Percentiles rank a stretch among this genome's conserved stretches.
These are phyloP conservation scores for Amphimallon solstitiale DNA, from an alignment of 2,888 invertebrate genomes.

Conservation along the genomic window DNA sequence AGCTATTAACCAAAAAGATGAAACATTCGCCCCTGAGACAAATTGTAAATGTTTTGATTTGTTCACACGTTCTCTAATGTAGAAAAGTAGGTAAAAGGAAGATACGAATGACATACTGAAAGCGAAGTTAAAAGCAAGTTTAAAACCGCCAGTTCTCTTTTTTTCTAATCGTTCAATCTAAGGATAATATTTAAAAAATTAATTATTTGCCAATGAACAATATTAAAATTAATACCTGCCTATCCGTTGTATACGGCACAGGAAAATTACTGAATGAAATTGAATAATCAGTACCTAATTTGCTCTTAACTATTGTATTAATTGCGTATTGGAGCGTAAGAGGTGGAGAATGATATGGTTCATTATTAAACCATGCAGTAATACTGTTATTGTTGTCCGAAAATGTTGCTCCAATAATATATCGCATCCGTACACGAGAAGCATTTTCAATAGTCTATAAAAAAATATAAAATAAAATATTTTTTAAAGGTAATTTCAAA, in stretches of 20 bases:
- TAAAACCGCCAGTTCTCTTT: conserved; percentile 65
- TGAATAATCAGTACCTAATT: conserved; percentile 47
- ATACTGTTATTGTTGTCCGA: conserved; percentile 59
- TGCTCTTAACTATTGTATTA: conserved; percentile 66
- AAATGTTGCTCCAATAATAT: conserved; percentile 69
- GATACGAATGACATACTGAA: conserved; percentile 79
- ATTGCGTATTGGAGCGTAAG: conserved; percentile 72
- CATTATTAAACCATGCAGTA: conserved; percentile 79
- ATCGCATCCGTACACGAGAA: conserved; percentile 50
- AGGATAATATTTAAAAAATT: conserved; percentile 50
- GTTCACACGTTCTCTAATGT: conserved; percentile 72
- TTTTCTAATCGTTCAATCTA: conserved; percentile 55
- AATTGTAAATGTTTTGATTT: conserved; percentile 78
- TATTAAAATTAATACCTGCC: conserved; percentile 62
- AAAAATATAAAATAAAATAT: background rate
- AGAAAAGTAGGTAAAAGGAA: conserved; percentile 71
- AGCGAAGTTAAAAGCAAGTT: conserved; percentile 74
- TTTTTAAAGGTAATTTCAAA: background rate
- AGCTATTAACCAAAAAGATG: conserved; percentile 76
- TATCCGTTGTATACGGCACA: conserved; percentile 70
- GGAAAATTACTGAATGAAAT: conserved; percentile 73
- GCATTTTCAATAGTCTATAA: conserved; percentile 45
- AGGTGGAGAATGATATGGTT: conserved; percentile 78
- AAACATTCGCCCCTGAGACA: conserved; percentile 75
- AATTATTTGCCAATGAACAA: background rate